phyloP scores from a whole-genome alignment of 2,797 vertebrate species.

The Microchirus variegatus region DNA sequence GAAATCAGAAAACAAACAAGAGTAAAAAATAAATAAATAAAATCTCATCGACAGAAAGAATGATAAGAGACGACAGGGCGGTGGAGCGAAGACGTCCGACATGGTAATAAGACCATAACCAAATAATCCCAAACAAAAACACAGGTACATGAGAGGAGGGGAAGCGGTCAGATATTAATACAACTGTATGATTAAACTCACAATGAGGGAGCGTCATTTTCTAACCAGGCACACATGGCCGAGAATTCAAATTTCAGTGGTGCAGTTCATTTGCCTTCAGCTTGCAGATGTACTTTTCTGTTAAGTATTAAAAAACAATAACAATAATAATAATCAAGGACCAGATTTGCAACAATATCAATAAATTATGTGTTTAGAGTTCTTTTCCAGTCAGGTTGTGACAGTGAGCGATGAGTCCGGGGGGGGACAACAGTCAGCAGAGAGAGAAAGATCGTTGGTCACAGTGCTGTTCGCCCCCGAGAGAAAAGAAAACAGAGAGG shows the following conservation, averaged over 20 bases:
- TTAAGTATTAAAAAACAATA: conserved; percentile 48
- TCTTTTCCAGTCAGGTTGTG: conserved; percentile 34
- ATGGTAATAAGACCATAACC: conserved; percentile 5
- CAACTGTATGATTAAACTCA: too few relatives aligned
- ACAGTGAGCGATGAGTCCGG: conserved; percentile 40
- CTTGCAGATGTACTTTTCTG: conserved; percentile 45
- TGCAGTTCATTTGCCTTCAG: conserved; percentile 32
- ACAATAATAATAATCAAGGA: conserved; percentile 3
- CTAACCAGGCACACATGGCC: conserved; percentile 66
- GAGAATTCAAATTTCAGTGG: conserved; percentile 28
- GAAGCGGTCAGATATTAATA: conserved; percentile 18
- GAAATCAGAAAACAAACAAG: conserved; percentile 37
- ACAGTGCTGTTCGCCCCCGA: conserved; percentile 74
- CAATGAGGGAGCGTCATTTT: conserved; percentile 25
- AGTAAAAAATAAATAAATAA: conserved; percentile 66
- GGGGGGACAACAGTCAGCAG: conserved; percentile 20
- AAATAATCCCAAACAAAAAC: background rate
- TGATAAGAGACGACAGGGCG: conserved; percentile 8
- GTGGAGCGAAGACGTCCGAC: conserved; percentile 6
- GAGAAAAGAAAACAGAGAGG: conserved; percentile 25
- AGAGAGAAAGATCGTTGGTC: conserved; percentile 58
- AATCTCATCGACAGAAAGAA: conserved; percentile 47
- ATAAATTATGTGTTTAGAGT: conserved; percentile 75
- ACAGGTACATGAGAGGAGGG: background rate
- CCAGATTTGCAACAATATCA: conserved; percentile 58